Evolutionary conservation across 64 coral and sea anemone species (phyloP).

Genomic region (Platygyra sinensis): DNA sequence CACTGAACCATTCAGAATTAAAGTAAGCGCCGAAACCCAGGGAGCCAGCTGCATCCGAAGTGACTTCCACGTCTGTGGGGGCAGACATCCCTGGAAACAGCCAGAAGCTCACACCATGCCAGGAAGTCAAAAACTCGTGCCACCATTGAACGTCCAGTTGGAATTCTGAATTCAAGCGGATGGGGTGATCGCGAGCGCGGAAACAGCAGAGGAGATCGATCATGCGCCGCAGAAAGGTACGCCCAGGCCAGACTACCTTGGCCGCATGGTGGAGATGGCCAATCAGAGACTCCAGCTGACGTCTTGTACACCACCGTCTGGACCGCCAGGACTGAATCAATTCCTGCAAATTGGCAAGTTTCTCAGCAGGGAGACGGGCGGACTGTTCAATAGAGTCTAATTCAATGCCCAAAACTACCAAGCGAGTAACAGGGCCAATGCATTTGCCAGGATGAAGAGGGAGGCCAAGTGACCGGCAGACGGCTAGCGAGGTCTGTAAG

Average conservation of each 20-base stretch:
- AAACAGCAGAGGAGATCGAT: background rate
- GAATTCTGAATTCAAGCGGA: background rate
- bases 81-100: no score
- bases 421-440: background rate
- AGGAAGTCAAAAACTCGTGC: background rate
- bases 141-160: background rate
- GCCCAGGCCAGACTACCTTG: constrained; percentile 22
- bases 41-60: no score
- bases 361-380: constrained; percentile 11
- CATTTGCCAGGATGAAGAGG: no score
- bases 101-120: background rate
- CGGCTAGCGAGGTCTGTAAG: no score
- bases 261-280: constrained; percentile 30
- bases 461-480: no score
- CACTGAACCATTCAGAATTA: no score
- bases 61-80: no score
- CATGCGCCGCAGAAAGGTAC: background rate
- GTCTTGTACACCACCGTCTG: no score
- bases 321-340: no score
- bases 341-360: no score
- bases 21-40: no score
- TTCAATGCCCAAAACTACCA: constrained; percentile 46
- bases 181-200: background rate
- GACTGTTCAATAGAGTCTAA: constrained; percentile 11
- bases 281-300: no score